Evolutionary conservation across 1,140 invertebrate species (phyloP), one percentile per base, ranked within the genome.

Genomic region (Drosophila repleta): DNA sequence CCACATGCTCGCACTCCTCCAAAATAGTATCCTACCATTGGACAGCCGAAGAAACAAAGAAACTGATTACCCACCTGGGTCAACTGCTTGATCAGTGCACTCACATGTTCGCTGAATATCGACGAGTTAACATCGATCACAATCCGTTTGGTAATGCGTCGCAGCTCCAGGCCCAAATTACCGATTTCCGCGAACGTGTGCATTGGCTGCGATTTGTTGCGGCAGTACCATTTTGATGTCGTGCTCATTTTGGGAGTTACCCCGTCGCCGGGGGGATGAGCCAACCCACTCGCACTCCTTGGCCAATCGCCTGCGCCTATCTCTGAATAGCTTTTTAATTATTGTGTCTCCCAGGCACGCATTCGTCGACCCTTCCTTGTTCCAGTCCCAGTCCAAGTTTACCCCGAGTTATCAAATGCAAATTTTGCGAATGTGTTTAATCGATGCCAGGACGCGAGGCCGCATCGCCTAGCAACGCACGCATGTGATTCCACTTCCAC

Each of bases 201-300:
- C 81, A 90, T 89, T 53, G 88, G 89, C 79, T 90, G 88, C 63
- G 89, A 90, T 90, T 90, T 90, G 75, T 90, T 90, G 71, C 89
- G 89, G 85, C 89, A 90, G 84, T 90, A 90, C 89, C 89, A 90
- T 72, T 90, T 90, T 65, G 89, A 89, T 56, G 89, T 90, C 24
- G 80, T 90, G 70, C 89, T 89, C 89, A 90, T 90, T 82, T 89
- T 81, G 52, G 72, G 52, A 64, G 55, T 79, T 64, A 46, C 60
- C 57, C 63, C 75, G 37, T 64, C 61, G 71, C 51, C 63, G 39
- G 43, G 39, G 43, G 26, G 37, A 52, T 17, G 8, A 18, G 39
- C 53, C n/a, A n/a, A 26, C 57, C 45, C 56, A 52, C 46, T 46
- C 52, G 46, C 61, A 51, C 55, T 64, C 55, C 79, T 74, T 17